phyloP scores from a whole-genome alignment of 2,888 invertebrate genomes.

The Aricia artaxerxes region DNA sequence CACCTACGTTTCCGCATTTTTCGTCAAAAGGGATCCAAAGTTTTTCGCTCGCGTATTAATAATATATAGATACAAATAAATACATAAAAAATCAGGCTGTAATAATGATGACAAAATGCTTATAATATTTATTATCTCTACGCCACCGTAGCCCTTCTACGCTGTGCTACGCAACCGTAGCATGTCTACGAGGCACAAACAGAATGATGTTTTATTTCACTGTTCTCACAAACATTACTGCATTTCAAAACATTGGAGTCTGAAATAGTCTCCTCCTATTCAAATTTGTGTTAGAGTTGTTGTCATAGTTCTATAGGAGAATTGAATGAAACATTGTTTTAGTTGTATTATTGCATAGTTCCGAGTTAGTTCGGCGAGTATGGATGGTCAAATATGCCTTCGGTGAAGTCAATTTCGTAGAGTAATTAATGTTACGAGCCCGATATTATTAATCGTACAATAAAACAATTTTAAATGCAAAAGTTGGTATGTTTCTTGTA shows the following conservation, averaged over 20 bases:
- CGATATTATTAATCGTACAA: background rate
- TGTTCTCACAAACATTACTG: background rate
- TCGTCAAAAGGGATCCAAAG: too few relatives aligned
- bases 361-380: slow-evolving; percentile 29
- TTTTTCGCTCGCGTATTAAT: too few relatives aligned
- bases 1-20: too few relatives aligned
- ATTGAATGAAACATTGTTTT: slow-evolving; percentile 43
- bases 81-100: too few relatives aligned
- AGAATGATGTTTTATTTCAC: background rate
- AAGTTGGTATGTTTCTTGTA: background rate
- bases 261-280: slow-evolving; percentile 32
- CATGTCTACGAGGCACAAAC: background rate
- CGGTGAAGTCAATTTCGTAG: background rate
- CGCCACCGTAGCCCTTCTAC: background rate
- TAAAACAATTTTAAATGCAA: background rate
- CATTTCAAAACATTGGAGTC: slow-evolving; percentile 30
- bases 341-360: slow-evolving; percentile 42
- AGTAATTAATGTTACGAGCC: background rate
- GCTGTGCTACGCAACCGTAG: background rate
- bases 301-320: slow-evolving; percentile 38
- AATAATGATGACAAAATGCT: too few relatives aligned
- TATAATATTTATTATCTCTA: too few relatives aligned
- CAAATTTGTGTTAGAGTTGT: slow-evolving; percentile 36
- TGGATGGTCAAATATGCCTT: slow-evolving; percentile 26
- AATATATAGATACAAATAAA: too few relatives aligned